Percentiles rank a stretch among this genome's conserved stretches.
phyloP scores from a whole-genome alignment of 2,113 vertebrate genomes.

The Columba livia region DNA sequence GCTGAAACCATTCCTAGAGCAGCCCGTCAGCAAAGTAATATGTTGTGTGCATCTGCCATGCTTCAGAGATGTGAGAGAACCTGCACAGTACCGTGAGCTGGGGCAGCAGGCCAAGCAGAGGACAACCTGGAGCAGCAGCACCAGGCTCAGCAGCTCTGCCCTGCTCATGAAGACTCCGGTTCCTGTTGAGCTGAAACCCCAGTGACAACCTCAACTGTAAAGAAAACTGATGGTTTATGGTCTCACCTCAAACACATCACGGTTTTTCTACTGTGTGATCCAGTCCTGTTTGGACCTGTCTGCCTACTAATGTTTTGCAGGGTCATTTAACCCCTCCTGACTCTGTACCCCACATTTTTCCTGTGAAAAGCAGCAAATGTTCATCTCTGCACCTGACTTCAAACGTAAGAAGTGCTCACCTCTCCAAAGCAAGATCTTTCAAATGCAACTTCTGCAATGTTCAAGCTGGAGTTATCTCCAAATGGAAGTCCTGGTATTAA shows the following conservation, averaged over 20 bases:
- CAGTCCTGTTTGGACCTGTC: not conserved
- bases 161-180: not conserved
- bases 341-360: not conserved
- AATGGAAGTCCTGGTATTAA: accelerated
- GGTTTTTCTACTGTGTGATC: not conserved
- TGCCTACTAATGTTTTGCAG: not conserved
- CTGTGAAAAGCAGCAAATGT: not conserved
- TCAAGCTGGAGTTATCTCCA: not conserved
- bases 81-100: not conserved
- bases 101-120: not conserved
- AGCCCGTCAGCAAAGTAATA: not conserved
- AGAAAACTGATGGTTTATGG: not conserved
- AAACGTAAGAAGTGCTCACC: not conserved
- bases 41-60: not conserved
- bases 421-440: not conserved
- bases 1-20: accelerated
- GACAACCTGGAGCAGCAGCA: not conserved
- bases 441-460: not conserved
- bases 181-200: not conserved
- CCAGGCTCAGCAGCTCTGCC: not conserved
- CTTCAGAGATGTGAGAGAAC: not conserved
- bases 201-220: not conserved
- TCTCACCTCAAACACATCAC: not conserved
- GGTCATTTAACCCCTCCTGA: not conserved
- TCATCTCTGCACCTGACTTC: not conserved